Evolutionary conservation across 2,113 vertebrate genomes (phyloP), one percentile per base, ranked within the genome.

Genomic region (Seriola aureovittata): DNA sequence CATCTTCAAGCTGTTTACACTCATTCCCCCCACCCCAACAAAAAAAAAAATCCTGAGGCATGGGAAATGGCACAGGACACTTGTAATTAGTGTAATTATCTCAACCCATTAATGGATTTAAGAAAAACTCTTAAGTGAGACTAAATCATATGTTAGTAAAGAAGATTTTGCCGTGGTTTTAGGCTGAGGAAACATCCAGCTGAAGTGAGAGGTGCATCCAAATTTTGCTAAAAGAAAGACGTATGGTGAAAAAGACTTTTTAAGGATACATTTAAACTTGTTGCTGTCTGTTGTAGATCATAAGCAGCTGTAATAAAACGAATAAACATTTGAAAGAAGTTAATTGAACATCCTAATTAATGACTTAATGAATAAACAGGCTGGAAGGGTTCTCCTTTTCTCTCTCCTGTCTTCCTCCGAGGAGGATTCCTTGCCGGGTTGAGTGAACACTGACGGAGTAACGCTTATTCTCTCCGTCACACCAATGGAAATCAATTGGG

Each of bases 401-500:
- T 70, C 38, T 17, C 73, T 34, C 63, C 44, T 63, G 60, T 74
- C 67, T 64, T 78, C 54, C 84, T 87, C 75, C n/a, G 78, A 78
- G 57, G 90, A 94, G 86, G 88, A 82, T 80, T 85, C 75, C 74
- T 85, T 89, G 84, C 88, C 77, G 84, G 90, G 75, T 85, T 92
- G 89, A 94, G 88, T 93, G 90, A 93, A 90, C 91, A 92, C 90
- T 92, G 93, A 93, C 78, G 78, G 81, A 92, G 93, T 90, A 93
- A 94, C 93, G 92, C 92, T 93, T 89, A 91, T 93, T 91, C 84
- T 91, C 88, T 85, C 88, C 82, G 79, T 91, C 90, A 90, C 87
- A 87, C 90, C 92, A 94, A 82, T 93, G 93, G 93, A 94, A 94
- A 94, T 93, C 93, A 94, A 94, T 93, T 68, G 87, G 86, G 80